Evolutionary conservation across 2,888 invertebrate species (phyloP).

Genomic region (Acrobasis suavella): DNA sequence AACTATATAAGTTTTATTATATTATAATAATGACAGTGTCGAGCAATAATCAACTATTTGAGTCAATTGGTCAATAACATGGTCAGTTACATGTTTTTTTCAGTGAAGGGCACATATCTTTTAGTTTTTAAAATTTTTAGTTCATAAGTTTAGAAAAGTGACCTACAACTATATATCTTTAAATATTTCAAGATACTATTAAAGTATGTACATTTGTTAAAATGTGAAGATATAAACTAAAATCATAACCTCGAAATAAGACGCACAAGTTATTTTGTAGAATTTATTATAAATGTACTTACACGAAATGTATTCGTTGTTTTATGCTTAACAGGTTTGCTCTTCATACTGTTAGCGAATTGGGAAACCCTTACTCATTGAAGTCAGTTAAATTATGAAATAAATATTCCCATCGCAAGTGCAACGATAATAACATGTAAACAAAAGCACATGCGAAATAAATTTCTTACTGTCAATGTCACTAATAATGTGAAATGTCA

Average conservation of each 20-base stretch:
- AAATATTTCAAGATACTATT: no score
- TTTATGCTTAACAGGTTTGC: constrained; percentile 88
- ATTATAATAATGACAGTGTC: no score
- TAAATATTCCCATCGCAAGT: not conserved
- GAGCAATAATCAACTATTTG: no score
- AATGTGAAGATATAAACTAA: not conserved
- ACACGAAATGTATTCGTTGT: constrained; percentile 90
- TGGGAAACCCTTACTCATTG: not conserved
- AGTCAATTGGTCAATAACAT: no score
- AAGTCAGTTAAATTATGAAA: not conserved
- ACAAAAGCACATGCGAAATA: not conserved
- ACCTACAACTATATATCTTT: no score
- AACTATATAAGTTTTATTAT: no score
- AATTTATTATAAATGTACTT: constrained; percentile 42
- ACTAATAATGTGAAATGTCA: no score
- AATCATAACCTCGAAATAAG: not conserved
- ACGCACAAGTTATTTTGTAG: not conserved
- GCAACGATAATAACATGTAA: not conserved
- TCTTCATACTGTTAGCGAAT: constrained; percentile 83
- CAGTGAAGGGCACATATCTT: no score
- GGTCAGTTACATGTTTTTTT: no score
- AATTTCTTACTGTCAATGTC: not conserved
- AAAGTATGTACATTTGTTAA: no score
- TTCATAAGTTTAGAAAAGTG: no score
- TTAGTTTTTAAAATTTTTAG: no score